Evolutionary conservation across 2,797 vertebrate species (phyloP), one percentile per base, ranked within the genome.

Genomic region (Glossophaga mutica): DNA sequence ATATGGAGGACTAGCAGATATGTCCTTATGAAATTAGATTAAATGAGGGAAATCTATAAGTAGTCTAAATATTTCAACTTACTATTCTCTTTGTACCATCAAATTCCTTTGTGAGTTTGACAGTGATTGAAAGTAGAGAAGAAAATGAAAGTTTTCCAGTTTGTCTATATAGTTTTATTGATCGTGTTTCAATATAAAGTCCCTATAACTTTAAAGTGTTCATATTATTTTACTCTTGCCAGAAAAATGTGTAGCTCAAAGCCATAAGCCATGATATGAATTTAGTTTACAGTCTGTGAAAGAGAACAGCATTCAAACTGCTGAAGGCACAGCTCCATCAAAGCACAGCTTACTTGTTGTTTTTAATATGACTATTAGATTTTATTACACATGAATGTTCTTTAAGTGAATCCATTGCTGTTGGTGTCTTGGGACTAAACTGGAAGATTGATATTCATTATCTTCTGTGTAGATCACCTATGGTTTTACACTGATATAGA

Each of bases 391-490:
- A 11, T 84, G n/a, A 77, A 59, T 90, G 57, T 87, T 93, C 50
- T 81, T 55, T 91, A 86, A 87, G 32, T 92, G 39, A 37, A 76
- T 81, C 24, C 52, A 55, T 9, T 67, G n/a, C 19, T 50, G 21
- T 71, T 85, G 62, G 22, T 57, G 39, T 90, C 91, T 70, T 3
- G 18, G n/a, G n/a, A 8, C 67, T 89, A 87, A 95, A 91, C 2
- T 84, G n/a, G 65, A 92, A 92, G 71, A 96, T 91, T 39, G 79
- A 55, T 92, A 65, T 67, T 96, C 39, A 87, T 93, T 92, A 96
- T 73, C 14, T 15, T 82, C 67, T 83, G 57, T 85, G 73, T 79
- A 79, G 73, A 65, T 65, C 79, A 87, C 44, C 44, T 71, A 6
- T 52, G 1, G 9, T 88, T 84, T 90, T 94, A 73, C 10, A 78